A percentile compares a stretch with the other conserved stretches of the same genome.
Evolutionary conservation across 1,140 invertebrate species (phyloP).

Genomic region (Zaprionus vittiger): DNA sequence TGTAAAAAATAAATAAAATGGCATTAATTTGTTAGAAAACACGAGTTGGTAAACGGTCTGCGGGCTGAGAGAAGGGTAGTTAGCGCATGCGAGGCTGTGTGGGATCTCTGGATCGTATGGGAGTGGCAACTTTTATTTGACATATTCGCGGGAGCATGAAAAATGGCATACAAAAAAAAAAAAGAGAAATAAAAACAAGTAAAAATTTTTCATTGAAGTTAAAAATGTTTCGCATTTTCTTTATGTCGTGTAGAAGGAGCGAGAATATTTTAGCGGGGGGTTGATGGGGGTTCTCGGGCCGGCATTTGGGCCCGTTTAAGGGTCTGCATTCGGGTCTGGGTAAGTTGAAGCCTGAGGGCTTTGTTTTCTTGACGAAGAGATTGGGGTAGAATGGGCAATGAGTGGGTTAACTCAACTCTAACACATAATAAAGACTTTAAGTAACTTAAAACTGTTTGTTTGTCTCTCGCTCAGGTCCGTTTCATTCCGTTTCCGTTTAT

Average conservation of each 20-base stretch:
- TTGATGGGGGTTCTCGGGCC: background rate
- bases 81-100: background rate
- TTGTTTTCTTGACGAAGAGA: slow-evolving; percentile 18
- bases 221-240: slow-evolving; percentile 75
- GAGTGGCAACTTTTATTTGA: slow-evolving; percentile 71
- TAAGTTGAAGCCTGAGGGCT: slow-evolving; percentile 20
- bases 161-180: slow-evolving; percentile 61
- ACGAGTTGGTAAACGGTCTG: slow-evolving; percentile 29
- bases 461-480: slow-evolving; percentile 55
- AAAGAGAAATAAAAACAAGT: slow-evolving; percentile 51
- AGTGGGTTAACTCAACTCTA: slow-evolving; percentile 76
- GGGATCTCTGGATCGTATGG: slow-evolving; percentile 8
- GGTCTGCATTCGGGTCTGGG: slow-evolving; percentile 24
- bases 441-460: slow-evolving; percentile 80
- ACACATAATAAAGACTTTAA: slow-evolving; percentile 82
- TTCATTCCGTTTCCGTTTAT: slow-evolving; percentile 34
- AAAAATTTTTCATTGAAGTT: slow-evolving; percentile 77
- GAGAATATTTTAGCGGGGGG: slow-evolving; percentile 19
- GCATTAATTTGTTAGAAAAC: slow-evolving; percentile 78
- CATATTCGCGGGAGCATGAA: slow-evolving; percentile 80
- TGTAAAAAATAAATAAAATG: slow-evolving; percentile 82
- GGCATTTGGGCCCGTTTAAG: background rate
- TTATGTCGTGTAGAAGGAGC: slow-evolving; percentile 44
- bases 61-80: slow-evolving; percentile 11
- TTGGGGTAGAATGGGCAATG: slow-evolving; percentile 47